Conservation (phyloP, 2,797 vertebrate species). For the Sebastiscus tertius region DNA sequence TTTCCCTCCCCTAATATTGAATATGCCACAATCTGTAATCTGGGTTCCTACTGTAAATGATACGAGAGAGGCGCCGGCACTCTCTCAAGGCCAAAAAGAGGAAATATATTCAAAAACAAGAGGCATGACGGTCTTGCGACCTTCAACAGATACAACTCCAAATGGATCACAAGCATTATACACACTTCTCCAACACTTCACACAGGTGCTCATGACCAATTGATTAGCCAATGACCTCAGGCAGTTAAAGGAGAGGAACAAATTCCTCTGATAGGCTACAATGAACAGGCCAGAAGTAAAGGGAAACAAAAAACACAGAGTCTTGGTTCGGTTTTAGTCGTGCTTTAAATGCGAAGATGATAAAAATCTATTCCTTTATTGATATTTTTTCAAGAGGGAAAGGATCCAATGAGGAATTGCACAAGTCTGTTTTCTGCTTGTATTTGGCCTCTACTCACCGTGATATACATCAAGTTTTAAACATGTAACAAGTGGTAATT, state of each 20-base stretch:
- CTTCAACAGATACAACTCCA: not conserved
- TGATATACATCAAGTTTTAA: not conserved
- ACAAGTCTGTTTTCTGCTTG: not conserved
- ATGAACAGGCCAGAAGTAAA: not conserved
- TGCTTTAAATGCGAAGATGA: not conserved
- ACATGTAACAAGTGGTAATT: not conserved
- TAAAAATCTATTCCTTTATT: not conserved
- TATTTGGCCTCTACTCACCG: not conserved
- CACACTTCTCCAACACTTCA: not conserved
- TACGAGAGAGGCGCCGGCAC: not conserved
- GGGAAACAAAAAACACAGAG: not conserved
- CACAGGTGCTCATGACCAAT: not conserved
- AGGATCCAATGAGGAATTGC: not conserved
- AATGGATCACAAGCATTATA: not conserved
- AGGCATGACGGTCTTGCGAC: not conserved
- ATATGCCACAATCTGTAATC: not conserved
- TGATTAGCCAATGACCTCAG: not conserved
- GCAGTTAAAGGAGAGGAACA: not conserved
- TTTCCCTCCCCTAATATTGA: not conserved
- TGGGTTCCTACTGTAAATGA: not conserved
- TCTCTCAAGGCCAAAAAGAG: not conserved
- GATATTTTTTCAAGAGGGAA: not conserved
- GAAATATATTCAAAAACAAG: not conserved
- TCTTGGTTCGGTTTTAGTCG: not conserved
- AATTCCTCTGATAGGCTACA: not conserved